Conservation (phyloP, 2,888 invertebrate genomes). For the Heliconius hortense region DNA sequence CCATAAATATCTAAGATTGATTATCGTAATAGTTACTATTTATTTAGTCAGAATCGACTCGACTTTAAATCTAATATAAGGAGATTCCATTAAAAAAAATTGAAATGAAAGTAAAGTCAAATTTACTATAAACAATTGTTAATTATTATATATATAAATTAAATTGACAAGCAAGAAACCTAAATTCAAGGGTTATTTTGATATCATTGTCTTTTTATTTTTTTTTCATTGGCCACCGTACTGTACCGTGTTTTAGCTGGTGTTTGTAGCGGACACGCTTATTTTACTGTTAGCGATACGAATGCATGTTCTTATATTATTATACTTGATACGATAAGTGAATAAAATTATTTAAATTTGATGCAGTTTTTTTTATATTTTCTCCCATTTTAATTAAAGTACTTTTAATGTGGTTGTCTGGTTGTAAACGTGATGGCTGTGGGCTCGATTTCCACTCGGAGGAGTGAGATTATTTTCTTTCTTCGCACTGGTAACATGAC, state of each 20-base stretch:
- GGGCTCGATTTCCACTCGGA: no score
- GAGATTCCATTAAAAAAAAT: no score
- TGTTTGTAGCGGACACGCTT: conserved; percentile 71
- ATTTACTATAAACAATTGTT: no score
- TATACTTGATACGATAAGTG: conserved; percentile 67
- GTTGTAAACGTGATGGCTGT: no score
- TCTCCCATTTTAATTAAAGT: conserved; percentile 8
- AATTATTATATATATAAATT: no score
- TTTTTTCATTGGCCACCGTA: conserved; percentile 33
- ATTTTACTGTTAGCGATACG: conserved; percentile 67
- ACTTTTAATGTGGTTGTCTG: background rate
- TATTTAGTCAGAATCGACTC: no score
- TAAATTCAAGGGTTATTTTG: conserved; percentile 35
- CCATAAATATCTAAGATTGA: background rate
- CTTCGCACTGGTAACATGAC: background rate
- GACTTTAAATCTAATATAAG: no score
- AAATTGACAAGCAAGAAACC: conserved; percentile 39
- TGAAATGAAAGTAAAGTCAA: background rate
- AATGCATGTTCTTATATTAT: conserved; percentile 73
- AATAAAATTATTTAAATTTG: conserved; percentile 76
- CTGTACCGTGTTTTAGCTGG: conserved; percentile 33
- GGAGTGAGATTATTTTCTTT: background rate
- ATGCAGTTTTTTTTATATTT: conserved; percentile 32
- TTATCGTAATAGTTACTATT: no score
- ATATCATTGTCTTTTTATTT: conserved; percentile 39